Conservation (phyloP, 53 echinoderm and acorn worm species). For the Mesocentrotus franciscanus region DNA sequence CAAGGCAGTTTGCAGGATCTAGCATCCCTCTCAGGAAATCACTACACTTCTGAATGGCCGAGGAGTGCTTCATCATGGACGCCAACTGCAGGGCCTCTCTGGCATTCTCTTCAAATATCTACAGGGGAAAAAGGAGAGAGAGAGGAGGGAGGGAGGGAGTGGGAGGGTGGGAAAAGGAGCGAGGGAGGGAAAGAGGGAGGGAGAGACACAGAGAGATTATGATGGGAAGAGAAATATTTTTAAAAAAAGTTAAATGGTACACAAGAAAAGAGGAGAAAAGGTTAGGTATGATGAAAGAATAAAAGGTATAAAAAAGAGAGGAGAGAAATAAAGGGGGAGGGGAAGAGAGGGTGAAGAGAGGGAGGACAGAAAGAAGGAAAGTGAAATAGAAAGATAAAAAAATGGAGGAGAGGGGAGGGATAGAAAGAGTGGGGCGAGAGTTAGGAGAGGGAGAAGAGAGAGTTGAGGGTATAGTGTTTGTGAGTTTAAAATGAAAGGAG, state of each 20-base stretch:
- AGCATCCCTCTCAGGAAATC: constrained; percentile 91
- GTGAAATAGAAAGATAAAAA: not conserved
- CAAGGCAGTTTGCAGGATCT: constrained; percentile 89
- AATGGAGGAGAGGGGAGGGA: not conserved
- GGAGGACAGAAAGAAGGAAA: not conserved
- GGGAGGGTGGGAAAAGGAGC: too few species aligned
- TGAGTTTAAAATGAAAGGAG: not conserved
- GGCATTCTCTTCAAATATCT: constrained; percentile 92
- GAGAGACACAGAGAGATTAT: not conserved
- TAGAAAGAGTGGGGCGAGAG: not conserved
- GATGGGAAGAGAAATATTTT: not conserved
- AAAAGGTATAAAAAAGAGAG: not conserved
- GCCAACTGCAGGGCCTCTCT: constrained; percentile 88
- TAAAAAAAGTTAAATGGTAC: not conserved
- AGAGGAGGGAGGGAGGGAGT: not conserved
- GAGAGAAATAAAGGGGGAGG: not conserved
- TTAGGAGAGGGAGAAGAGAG: not conserved
- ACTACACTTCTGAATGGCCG: constrained; percentile 94
- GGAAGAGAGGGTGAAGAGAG: not conserved
- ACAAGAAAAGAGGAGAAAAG: not conserved
- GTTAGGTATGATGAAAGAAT: not conserved
- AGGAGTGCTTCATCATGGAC: constrained; percentile 87
- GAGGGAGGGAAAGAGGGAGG: not conserved
- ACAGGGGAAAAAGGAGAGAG: not conserved
- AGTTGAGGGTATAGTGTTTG: not conserved